Evolutionary conservation across 1,140 invertebrate genomes (phyloP).

Genomic region (Ectropis grisescens): DNA sequence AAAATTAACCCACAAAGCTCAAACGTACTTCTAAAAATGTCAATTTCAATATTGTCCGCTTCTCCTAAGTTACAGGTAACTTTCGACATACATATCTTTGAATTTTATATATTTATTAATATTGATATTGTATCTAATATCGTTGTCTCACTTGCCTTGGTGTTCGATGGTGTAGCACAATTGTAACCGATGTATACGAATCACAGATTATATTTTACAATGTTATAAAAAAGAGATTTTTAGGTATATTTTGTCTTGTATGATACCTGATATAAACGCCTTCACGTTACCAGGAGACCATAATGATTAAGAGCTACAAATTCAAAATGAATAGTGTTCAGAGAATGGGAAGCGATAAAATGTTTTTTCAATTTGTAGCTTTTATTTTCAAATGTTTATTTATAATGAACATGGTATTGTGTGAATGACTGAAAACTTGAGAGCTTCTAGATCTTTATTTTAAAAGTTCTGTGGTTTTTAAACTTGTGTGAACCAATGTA

Average conservation of each 20-base stretch:
- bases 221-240: constrained; percentile 63
- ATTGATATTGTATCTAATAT: constrained; percentile 36
- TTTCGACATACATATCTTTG: constrained; percentile 60
- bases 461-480: constrained; percentile 12
- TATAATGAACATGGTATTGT: constrained; percentile 8
- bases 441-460: constrained; percentile 19
- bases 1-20: constrained; percentile 40
- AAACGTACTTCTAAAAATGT: constrained; percentile 51
- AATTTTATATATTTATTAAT: constrained; percentile 46
- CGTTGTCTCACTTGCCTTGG: constrained; percentile 63
- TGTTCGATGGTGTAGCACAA: constrained; percentile 65
- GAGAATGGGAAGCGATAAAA: neutral
- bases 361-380: constrained; percentile 8
- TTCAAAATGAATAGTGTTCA: constrained; percentile 10
- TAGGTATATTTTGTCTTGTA: constrained; percentile 56
- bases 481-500: constrained; percentile 4
- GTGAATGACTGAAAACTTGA: constrained; percentile 25
- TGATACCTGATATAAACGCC: constrained; percentile 54
- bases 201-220: constrained; percentile 65
- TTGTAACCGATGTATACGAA: constrained; percentile 69
- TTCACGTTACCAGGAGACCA: constrained; percentile 42
- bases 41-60: constrained; percentile 49
- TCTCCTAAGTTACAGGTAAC: constrained; percentile 33
- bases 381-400: constrained; percentile 5
- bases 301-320: constrained; percentile 15